Conservation (phyloP, 1,140 invertebrate species). For the Bombyx mori region ASM3026992v2 NC_085130.1:3929501-3930000, state of each 20-base stretch:
- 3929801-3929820: slow-evolving; percentile 99
- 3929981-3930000: too few relatives aligned
- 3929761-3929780: slow-evolving; percentile 97
- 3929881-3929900: too few relatives aligned
- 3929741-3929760: slow-evolving; percentile 94
- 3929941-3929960: too few relatives aligned
- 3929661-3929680: slow-evolving; percentile 88
- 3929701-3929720: slow-evolving; percentile 96
- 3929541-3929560: too few relatives aligned
- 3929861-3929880: background rate
- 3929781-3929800: slow-evolving; percentile 99
- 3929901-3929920: too few relatives aligned
- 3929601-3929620: too few relatives aligned
- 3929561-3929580: too few relatives aligned
- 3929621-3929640: background rate
- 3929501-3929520: too few relatives aligned
- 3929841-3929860: slow-evolving; percentile 57
- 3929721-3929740: slow-evolving; percentile 93
- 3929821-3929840: slow-evolving; percentile 99
- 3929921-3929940: too few relatives aligned
- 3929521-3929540: too few relatives aligned
- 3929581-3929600: too few relatives aligned
- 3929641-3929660: slow-evolving; percentile 74
- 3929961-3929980: too few relatives aligned
- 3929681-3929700: slow-evolving; percentile 90